phyloP scores from a whole-genome alignment of 2,888 invertebrate genomes.

The Eurois occulta region DNA sequence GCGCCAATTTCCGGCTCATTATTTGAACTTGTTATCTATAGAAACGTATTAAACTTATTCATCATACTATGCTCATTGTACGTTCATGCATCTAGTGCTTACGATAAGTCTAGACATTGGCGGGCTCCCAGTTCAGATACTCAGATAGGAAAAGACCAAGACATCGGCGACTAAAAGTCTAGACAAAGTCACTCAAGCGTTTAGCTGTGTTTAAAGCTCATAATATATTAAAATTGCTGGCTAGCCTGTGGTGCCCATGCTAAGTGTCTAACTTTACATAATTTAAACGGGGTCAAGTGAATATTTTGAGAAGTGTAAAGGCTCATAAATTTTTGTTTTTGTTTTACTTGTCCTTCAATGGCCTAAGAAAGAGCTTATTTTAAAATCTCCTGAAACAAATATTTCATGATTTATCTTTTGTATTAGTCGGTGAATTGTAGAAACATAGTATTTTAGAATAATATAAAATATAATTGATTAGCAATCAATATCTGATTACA shows the following conservation, averaged over 20 bases:
- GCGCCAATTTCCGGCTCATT: background rate
- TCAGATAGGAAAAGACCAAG: constrained; percentile 24
- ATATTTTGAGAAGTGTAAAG: constrained; percentile 7
- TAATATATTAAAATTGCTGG: constrained; percentile 48
- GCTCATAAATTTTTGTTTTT: background rate
- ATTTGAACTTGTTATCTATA: background rate
- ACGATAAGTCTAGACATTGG: constrained; percentile 49
- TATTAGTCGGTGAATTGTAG: background rate
- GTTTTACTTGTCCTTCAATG: background rate
- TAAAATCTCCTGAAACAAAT: background rate
- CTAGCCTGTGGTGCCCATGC: constrained; percentile 17
- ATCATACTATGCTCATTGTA: constrained; percentile 3
- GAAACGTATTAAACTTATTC: background rate
- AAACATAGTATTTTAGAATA: background rate
- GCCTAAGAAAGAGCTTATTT: background rate
- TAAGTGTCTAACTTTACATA: constrained; percentile 17
- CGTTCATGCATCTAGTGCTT: constrained; percentile 16
- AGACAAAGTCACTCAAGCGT: constrained; percentile 58
- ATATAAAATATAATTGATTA: too few relatives aligned
- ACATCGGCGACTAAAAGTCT: constrained; percentile 61
- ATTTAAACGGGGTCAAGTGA: constrained; percentile 26
- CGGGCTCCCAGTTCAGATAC: constrained; percentile 33
- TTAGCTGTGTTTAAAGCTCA: constrained; percentile 46
- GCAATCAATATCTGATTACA: background rate
- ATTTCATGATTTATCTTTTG: background rate